Evolutionary conservation across 23 tunicate species (phyloP), one percentile per base, ranked within the genome.

Genomic region (Clavelina lepadiformis): DNA sequence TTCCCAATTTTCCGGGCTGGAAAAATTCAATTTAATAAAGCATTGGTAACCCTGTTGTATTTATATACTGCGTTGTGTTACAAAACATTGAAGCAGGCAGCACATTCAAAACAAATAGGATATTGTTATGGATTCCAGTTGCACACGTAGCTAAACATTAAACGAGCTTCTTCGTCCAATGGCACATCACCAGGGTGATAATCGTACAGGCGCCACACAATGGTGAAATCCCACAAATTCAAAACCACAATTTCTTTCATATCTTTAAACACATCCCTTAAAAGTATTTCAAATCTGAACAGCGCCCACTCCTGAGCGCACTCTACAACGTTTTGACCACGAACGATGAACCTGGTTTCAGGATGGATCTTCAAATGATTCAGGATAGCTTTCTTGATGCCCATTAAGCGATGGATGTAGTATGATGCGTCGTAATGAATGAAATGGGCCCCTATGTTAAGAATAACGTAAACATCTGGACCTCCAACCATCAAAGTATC

Each of bases 391-490:
- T 73, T 59, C 44, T 32, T 41, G 1, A 73, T 59, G 25, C 68
- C 68, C 1, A 24, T 38, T 2, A 58, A 28, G 5, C 78, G 78
- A 11, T 59, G 67, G 3, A 73, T 59, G 24, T 51, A 37, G 1
- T 41, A n/a, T 20, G 31, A 33, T 11, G 87, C 67, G 41, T 80
- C 63, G 44, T 62, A 80, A 33, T 25, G 66, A 22, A 58, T 23
- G 33, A 80, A 62, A 51, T 80, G 87, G 3, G 49, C 60, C 2
- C 78, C 87, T 4, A 80, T 36, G n/a, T 64, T 80, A n/a, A 80
- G 38, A 21, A 80, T 32, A 29, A 80, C 65, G 56, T 31, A 18
- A 1, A 49, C 70, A 55, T 56, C 69, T 11, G 36, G 22, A n/a
- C 77, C 69, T 3, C 72, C 78, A 25, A 38, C 38, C 0, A 28